Conservation (phyloP, 1,140 invertebrate genomes). For the Goniozus legneri region DNA sequence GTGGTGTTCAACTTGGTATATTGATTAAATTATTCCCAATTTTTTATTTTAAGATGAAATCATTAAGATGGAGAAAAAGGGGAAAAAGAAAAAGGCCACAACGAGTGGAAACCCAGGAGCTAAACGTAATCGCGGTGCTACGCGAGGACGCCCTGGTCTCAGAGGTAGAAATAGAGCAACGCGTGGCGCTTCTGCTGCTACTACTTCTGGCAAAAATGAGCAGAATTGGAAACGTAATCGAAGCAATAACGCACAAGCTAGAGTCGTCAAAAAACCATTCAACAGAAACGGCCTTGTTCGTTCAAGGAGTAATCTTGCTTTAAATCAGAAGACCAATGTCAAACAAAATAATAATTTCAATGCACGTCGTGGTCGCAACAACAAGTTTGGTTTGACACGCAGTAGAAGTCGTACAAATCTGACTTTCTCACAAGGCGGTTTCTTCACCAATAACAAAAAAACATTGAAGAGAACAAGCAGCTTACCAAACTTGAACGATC, state of each 20-base stretch:
- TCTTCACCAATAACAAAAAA: constrained; percentile 32
- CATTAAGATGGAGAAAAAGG: constrained; percentile 51
- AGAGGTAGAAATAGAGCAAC: constrained; percentile 23
- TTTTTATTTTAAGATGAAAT: constrained; percentile 55
- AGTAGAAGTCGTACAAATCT: constrained; percentile 41
- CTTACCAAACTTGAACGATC: constrained; percentile 44
- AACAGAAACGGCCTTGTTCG: constrained; percentile 29
- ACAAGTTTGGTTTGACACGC: constrained; percentile 30
- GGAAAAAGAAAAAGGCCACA: constrained; percentile 47
- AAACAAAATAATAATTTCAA: constrained; percentile 15
- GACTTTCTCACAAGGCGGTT: constrained; percentile 26
- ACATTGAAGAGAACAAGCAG: constrained; percentile 40
- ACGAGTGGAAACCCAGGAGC: constrained; percentile 25
- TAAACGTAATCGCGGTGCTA: constrained; percentile 18
- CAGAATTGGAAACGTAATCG: constrained; percentile 18
- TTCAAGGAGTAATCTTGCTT: constrained; percentile 31
- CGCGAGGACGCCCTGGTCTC: constrained; percentile 18
- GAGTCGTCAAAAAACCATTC: constrained; percentile 38
- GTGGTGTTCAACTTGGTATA: too few species aligned
- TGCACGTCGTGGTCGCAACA: constrained; percentile 23
- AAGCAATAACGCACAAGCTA: constrained; percentile 8
- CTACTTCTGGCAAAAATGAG: constrained; percentile 21
- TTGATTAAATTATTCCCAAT: constrained; percentile 39
- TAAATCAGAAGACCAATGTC: constrained; percentile 24
- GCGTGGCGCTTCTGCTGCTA: constrained; percentile 11